These are phyloP conservation scores for Toxotes lorentzi DNA, from an alignment of 2,797 vertebrate species.

Conservation along the genomic window DNA sequence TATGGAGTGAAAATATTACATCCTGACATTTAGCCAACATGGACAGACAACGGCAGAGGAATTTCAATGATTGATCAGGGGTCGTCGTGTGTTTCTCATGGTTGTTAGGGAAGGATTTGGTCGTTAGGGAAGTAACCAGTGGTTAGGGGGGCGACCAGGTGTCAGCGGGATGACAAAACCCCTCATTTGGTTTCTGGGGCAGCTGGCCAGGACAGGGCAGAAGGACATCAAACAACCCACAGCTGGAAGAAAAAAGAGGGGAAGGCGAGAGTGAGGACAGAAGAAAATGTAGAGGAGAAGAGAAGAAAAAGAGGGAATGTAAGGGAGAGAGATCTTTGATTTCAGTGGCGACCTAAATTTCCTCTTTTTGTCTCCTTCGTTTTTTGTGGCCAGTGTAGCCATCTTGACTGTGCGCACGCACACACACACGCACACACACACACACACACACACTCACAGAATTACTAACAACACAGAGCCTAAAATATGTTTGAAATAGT, in stretches of 20 bases:
- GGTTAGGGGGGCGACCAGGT: constrained; percentile 82
- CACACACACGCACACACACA: background rate
- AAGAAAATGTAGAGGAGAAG: constrained; percentile 23
- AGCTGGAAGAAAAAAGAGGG: constrained; percentile 59
- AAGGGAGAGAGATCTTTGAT: constrained; percentile 1
- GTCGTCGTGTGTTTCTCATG: constrained; percentile 65
- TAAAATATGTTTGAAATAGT: constrained; percentile 48
- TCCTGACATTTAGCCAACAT: constrained; percentile 23
- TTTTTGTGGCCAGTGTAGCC: constrained; percentile 18
- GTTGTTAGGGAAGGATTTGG: constrained; percentile 61
- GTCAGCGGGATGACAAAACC: constrained; percentile 78
- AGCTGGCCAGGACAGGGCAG: constrained; percentile 65
- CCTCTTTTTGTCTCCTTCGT: constrained; percentile 11
- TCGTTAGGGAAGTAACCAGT: constrained; percentile 69
- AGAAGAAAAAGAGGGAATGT: background rate
- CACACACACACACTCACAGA: background rate
- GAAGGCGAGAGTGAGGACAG: constrained; percentile 25
- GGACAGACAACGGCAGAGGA: constrained; percentile 35
- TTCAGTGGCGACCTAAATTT: constrained; percentile 16
- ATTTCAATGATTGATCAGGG: constrained; percentile 69
- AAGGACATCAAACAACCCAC: constrained; percentile 74
- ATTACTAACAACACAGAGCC: constrained; percentile 13
- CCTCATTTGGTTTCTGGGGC: constrained; percentile 78
- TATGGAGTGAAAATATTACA: constrained; percentile 18
- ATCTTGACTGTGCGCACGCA: background rate